A percentile compares a stretch with the other conserved stretches of the same genome.
Evolutionary conservation across 2,113 vertebrate genomes (phyloP).

Genomic region (Rhynchopsitta pachyrhyncha): DNA sequence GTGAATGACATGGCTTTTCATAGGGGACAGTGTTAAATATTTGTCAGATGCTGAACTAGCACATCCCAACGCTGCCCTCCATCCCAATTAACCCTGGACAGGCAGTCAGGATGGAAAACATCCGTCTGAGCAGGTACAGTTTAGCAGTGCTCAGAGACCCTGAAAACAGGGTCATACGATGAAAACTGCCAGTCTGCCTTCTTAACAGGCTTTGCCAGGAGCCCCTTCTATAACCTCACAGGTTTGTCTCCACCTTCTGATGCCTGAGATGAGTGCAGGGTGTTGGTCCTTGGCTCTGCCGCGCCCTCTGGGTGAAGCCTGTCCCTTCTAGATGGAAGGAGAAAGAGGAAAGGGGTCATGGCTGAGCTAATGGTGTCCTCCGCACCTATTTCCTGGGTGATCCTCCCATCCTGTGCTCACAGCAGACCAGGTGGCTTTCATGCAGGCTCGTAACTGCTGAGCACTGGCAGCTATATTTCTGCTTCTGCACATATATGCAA

Average conservation of each 20-base stretch:
- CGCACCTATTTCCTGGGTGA: background rate
- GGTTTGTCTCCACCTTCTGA: background rate
- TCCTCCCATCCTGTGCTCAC: background rate
- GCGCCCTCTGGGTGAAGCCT: background rate
- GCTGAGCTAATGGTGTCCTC: background rate
- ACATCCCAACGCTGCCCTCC: background rate
- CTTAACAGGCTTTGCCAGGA: background rate
- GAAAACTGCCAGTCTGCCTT: background rate
- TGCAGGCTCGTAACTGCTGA: background rate
- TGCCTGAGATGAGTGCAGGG: background rate
- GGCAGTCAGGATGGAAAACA: background rate
- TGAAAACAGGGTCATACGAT: accelerated
- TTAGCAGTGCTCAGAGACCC: background rate
- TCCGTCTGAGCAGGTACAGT: background rate
- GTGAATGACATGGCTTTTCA: background rate
- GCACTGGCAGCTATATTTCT: background rate
- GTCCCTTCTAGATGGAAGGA: background rate
- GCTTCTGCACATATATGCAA: background rate
- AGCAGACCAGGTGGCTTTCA: background rate
- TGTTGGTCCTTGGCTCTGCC: background rate
- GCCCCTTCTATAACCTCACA: background rate
- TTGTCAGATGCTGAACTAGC: background rate
- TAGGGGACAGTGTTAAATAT: background rate
- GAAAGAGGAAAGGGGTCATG: background rate
- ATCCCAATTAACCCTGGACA: accelerated